These are phyloP conservation scores for Nephotettix cincticeps DNA, from an alignment of 1,140 invertebrate genomes.

Conservation along the genomic window DNA sequence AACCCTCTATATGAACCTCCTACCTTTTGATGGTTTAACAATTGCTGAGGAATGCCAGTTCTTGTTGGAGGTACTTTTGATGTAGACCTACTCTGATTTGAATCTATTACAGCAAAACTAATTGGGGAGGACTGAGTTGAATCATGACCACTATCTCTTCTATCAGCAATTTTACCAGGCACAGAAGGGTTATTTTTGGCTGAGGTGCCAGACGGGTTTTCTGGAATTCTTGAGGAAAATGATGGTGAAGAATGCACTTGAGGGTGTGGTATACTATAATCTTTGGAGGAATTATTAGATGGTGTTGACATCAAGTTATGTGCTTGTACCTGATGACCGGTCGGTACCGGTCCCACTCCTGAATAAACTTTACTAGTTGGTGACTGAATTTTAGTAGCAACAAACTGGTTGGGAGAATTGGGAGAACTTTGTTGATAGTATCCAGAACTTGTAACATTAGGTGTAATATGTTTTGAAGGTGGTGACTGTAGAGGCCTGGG, in stretches of 20 bases:
- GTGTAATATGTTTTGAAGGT: constrained; percentile 16
- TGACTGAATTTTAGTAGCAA: neutral
- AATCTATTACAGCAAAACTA: constrained; percentile 73
- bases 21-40: constrained; percentile 44
- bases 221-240: constrained; percentile 23
- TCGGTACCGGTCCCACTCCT: neutral
- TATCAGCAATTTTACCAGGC: constrained; percentile 50
- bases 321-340: neutral
- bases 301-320: neutral
- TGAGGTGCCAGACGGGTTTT: constrained; percentile 50
- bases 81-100: constrained; percentile 45
- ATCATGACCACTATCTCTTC: constrained; percentile 52
- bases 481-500: constrained; percentile 49
- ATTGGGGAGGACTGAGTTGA: constrained; percentile 70
- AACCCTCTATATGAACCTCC: constrained; percentile 29
- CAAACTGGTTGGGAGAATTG: constrained; percentile 22
- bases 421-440: constrained; percentile 12
- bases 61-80: constrained; percentile 44
- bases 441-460: constrained; percentile 13
- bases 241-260: constrained; percentile 40
- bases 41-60: constrained; percentile 45
- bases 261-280: constrained; percentile 57
- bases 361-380: neutral
- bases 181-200: constrained; percentile 62
- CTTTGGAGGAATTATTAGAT: constrained; percentile 39